Evolutionary conservation across 2,113 vertebrate genomes (phyloP).

Genomic region (Boleophthalmus pectinirostris): DNA sequence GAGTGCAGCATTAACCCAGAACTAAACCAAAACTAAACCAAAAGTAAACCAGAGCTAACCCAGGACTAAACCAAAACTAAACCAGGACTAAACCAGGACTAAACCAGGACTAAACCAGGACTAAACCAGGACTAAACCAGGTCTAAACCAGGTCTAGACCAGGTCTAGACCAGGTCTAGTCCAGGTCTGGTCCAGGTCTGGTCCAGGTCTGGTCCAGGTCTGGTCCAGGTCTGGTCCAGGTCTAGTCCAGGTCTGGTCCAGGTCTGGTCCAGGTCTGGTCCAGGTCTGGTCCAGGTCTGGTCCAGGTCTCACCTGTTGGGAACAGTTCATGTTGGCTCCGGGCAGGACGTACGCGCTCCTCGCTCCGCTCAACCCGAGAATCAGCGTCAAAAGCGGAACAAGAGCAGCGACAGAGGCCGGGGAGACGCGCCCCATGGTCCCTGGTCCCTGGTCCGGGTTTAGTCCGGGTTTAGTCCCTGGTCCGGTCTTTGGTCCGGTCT

Average conservation of each 20-base stretch:
- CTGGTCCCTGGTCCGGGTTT: background rate
- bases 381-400: background rate
- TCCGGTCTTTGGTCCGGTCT: too few species aligned
- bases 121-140: background rate
- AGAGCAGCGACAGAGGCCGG: background rate
- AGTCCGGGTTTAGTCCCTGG: too few species aligned
- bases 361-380: background rate
- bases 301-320: background rate
- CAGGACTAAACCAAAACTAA: background rate
- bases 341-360: background rate
- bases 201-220: too few species aligned
- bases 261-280: too few species aligned
- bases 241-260: too few species aligned
- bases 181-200: too few species aligned
- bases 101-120: background rate
- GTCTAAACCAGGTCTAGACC: background rate
- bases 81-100: conserved; percentile 1
- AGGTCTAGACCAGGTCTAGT: background rate
- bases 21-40: too few species aligned
- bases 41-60: too few species aligned
- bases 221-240: too few species aligned
- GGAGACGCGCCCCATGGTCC: background rate
- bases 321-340: background rate
- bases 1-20: too few species aligned
- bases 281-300: background rate